Conservation (phyloP, 2,113 vertebrate genomes). For the Theristicus caerulescens region DNA sequence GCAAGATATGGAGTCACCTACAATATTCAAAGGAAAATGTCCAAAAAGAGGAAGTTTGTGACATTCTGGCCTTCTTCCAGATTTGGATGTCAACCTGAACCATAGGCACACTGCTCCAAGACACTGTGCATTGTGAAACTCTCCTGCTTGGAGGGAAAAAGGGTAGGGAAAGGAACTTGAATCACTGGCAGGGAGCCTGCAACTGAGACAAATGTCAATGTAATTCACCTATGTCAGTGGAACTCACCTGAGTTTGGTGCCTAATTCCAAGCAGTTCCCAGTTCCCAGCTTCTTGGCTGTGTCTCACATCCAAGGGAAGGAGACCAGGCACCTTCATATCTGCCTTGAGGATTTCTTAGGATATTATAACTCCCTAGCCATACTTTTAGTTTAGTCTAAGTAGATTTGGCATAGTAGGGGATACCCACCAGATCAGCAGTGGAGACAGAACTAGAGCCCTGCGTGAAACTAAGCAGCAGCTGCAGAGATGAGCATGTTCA, state of each 20-base stretch:
- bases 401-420: neutral
- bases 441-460: neutral
- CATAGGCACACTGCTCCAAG: rapidly evolving
- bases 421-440: neutral
- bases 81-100: neutral
- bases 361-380: neutral
- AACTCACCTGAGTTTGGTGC: no score
- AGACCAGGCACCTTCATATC: neutral
- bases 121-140: neutral
- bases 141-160: neutral
- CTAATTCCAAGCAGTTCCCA: neutral
- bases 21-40: neutral
- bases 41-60: neutral
- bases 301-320: neutral
- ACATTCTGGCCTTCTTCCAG: neutral
- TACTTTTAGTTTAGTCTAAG: neutral
- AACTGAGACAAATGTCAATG: neutral
- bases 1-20: neutral
- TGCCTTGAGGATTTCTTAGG: neutral
- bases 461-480: neutral
- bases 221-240: neutral
- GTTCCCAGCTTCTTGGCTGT: neutral
- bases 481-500: neutral
- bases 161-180: neutral
- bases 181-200: neutral